phyloP scores from a whole-genome alignment of 2,113 vertebrate genomes.

The Zapus hudsonius region DNA sequence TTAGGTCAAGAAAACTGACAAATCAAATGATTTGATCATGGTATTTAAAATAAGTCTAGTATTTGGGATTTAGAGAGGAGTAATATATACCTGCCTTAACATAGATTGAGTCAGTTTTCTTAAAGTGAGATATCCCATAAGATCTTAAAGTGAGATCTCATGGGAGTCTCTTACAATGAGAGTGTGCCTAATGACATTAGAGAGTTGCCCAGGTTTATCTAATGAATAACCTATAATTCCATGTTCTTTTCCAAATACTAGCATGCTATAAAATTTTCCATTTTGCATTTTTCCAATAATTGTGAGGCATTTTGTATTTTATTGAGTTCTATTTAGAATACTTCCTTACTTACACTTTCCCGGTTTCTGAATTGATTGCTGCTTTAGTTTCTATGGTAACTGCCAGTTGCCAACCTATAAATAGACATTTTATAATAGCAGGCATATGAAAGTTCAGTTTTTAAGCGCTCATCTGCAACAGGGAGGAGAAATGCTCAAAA shows the following conservation, averaged over 20 bases:
- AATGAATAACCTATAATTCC: conserved; percentile 3
- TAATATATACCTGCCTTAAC: not conserved
- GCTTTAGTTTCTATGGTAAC: conserved; percentile 82
- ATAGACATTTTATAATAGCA: conserved; percentile 78
- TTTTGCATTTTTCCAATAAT: conserved; percentile 55
- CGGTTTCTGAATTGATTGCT: conserved; percentile 70
- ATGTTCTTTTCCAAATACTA: not conserved
- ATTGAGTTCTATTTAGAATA: conserved; percentile 65
- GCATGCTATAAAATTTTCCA: not conserved
- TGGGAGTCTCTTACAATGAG: conserved; percentile 31
- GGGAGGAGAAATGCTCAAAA: conserved; percentile 54
- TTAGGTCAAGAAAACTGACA: not conserved
- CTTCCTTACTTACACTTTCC: conserved; percentile 68
- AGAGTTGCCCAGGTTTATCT: not conserved
- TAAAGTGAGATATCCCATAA: not conserved
- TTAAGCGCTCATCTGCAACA: conserved; percentile 64
- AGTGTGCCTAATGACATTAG: not conserved
- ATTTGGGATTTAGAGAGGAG: not conserved
- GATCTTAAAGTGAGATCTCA: conserved; percentile 50
- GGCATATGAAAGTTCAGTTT: conserved; percentile 72
- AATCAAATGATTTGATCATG: not conserved
- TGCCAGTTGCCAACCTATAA: conserved; percentile 77
- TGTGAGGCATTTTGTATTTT: conserved; percentile 50
- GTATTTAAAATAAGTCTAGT: not conserved
- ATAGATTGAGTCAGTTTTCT: conserved; percentile 31